Percentiles rank a stretch among this genome's conserved stretches.
phyloP scores from a whole-genome alignment of 2,797 vertebrate species.

The Gephyroberyx darwinii region DNA sequence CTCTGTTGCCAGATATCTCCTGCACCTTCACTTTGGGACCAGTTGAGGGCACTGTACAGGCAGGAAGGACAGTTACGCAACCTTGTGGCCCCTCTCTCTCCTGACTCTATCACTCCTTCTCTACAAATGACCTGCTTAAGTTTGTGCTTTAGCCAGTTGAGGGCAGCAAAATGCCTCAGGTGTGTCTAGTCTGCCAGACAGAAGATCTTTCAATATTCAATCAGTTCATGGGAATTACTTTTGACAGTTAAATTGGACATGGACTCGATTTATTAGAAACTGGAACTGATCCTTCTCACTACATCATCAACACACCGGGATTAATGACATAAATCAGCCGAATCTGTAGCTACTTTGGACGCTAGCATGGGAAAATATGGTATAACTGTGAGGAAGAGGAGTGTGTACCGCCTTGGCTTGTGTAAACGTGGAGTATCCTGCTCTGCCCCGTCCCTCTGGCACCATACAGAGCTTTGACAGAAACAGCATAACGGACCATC shows the following conservation, averaged over 20 bases:
- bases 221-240: neutral
- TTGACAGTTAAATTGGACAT: neutral
- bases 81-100: neutral
- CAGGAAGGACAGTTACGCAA: neutral
- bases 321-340: neutral
- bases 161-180: neutral
- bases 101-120: neutral
- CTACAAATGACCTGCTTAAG: constrained; percentile 54
- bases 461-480: constrained; percentile 59
- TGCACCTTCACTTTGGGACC: constrained; percentile 68
- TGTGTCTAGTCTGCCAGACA: neutral
- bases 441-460: constrained; percentile 29
- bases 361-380: neutral
- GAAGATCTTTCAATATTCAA: neutral
- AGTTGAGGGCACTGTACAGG: constrained; percentile 71
- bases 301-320: neutral
- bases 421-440: constrained; percentile 33
- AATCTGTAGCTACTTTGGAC: neutral
- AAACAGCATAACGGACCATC: constrained; percentile 53
- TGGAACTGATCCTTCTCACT: neutral
- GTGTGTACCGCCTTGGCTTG: constrained; percentile 63
- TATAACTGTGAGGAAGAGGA: neutral
- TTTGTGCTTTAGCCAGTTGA: neutral
- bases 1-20: constrained; percentile 19
- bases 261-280: neutral